Conservation (phyloP, 1,140 invertebrate genomes). For the Bathynomus jamesi region DNA sequence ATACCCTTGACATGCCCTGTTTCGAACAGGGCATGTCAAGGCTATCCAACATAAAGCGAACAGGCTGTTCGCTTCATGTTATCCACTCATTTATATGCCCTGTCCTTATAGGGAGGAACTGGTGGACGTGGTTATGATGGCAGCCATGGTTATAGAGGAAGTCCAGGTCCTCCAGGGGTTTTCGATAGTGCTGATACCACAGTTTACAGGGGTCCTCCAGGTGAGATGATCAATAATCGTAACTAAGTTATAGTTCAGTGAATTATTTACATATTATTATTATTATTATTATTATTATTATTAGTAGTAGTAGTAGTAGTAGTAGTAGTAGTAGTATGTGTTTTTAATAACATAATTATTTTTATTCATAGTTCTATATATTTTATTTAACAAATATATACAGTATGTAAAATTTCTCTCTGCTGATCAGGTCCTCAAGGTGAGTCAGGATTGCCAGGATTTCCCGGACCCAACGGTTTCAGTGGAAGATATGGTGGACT, state of each 20-base stretch:
- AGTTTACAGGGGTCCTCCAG: neutral
- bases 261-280: too few relatives aligned
- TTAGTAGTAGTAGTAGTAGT: too few relatives aligned
- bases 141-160: neutral
- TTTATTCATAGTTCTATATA: neutral
- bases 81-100: too few relatives aligned
- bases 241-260: too few relatives aligned
- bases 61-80: too few relatives aligned
- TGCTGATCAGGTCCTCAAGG: neutral
- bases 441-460: neutral
- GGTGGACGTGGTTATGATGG: neutral
- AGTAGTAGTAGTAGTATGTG: neutral
- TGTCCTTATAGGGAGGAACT: neutral
- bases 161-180: neutral
- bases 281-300: too few relatives aligned
- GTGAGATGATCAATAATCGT: too few relatives aligned
- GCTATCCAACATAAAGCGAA: too few relatives aligned
- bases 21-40: too few relatives aligned
- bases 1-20: too few relatives aligned
- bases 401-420: neutral
- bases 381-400: neutral
- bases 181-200: neutral
- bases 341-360: neutral
- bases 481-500: neutral
- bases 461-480: conserved; percentile 11